phyloP scores from a whole-genome alignment of 2,888 invertebrate genomes.

The Cabera pusaria region DNA sequence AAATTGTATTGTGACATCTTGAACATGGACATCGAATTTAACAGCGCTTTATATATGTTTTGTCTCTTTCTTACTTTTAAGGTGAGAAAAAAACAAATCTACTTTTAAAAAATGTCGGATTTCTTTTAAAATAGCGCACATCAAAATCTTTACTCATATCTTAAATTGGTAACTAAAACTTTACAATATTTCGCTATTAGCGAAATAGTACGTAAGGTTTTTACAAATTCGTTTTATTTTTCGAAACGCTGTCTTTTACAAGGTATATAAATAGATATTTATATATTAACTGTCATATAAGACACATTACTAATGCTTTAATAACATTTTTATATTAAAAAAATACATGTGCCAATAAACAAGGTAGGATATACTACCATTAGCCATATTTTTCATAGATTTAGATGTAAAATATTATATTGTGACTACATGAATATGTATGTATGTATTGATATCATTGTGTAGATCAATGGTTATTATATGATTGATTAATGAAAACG shows the following conservation, averaged over 20 bases:
- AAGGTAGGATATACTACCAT: slow-evolving; percentile 53
- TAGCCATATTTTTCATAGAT: slow-evolving; percentile 78
- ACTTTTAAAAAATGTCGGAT: too few species aligned
- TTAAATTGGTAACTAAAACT: too few species aligned
- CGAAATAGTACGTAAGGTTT: slow-evolving; percentile 67
- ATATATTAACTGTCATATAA: slow-evolving; percentile 74
- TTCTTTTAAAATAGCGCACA: too few species aligned
- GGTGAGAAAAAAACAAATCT: too few species aligned
- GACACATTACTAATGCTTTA: slow-evolving; percentile 59
- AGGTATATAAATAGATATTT: slow-evolving; percentile 70
- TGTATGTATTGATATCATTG: slow-evolving; percentile 72
- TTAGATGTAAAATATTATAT: slow-evolving; percentile 68
- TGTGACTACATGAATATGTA: slow-evolving; percentile 54
- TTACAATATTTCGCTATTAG: slow-evolving; percentile 67
- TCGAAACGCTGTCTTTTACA: slow-evolving; percentile 59
- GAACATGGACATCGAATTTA: too few species aligned
- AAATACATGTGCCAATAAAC: slow-evolving; percentile 72
- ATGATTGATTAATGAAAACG: slow-evolving; percentile 60
- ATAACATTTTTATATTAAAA: slow-evolving; percentile 37
- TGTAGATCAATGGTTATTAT: slow-evolving; percentile 74
- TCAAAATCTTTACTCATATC: too few species aligned
- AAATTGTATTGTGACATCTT: too few species aligned
- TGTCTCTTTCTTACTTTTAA: too few species aligned
- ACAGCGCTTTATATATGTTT: too few species aligned
- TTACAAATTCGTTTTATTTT: slow-evolving; percentile 32